Conservation (phyloP, 2,113 vertebrate species). For the Hemicordylus capensis region DNA sequence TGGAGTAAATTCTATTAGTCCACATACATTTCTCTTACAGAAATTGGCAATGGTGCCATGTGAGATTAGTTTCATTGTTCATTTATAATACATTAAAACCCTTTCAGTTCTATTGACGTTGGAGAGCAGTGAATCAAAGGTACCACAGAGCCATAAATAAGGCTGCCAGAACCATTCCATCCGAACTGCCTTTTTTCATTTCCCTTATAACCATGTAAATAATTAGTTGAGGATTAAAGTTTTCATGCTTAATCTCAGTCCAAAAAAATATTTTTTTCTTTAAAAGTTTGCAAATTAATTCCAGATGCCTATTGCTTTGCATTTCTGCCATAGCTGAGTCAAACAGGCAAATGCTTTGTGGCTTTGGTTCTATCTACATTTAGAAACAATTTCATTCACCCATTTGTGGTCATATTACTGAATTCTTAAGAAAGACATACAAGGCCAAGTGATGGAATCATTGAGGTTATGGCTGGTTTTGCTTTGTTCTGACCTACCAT, state of each 20-base stretch:
- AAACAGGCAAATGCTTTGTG: background rate
- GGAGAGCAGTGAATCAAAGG: constrained; percentile 6
- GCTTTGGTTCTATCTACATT: background rate
- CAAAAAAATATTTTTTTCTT: background rate
- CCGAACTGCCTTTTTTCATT: background rate
- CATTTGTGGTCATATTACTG: background rate
- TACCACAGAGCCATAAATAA: background rate
- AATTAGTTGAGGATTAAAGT: background rate
- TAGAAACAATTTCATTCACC: background rate
- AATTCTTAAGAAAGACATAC: constrained; percentile 2
- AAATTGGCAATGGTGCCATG: background rate
- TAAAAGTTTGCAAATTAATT: constrained; percentile 22
- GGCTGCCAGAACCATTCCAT: constrained; percentile 1
- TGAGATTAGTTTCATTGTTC: constrained; percentile 17
- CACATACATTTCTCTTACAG: constrained; percentile 11
- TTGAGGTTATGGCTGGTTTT: background rate
- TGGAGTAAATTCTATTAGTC: background rate
- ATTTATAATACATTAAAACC: constrained; percentile 10
- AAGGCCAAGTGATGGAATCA: constrained; percentile 1
- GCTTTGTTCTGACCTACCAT: background rate
- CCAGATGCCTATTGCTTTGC: background rate
- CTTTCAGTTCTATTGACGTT: background rate
- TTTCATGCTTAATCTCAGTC: constrained; percentile 2
- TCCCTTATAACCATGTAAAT: background rate
- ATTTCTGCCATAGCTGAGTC: background rate